Conservation (phyloP, 2,797 vertebrate genomes). For the Lutjanus campechanus region DNA sequence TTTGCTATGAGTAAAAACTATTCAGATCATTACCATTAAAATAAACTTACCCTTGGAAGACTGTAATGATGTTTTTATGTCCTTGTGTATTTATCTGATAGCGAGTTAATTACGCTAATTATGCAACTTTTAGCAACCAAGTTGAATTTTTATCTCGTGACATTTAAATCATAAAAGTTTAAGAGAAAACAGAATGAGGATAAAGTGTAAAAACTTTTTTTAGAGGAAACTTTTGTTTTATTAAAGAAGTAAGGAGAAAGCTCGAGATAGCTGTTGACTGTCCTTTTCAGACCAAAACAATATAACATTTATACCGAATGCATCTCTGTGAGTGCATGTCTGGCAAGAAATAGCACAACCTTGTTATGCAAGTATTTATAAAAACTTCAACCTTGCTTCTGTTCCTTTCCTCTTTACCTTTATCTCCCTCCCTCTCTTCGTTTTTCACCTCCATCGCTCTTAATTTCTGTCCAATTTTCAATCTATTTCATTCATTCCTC, state of each 20-base stretch:
- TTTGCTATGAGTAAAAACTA: no score
- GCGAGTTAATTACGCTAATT: no score
- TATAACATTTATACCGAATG: background rate
- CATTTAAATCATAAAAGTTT: background rate
- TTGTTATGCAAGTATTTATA: conserved; percentile 10
- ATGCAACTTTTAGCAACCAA: no score
- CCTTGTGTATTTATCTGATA: no score
- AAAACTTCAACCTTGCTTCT: conserved; percentile 21
- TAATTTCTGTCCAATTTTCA: conserved; percentile 30
- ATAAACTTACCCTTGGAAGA: no score
- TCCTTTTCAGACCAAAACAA: conserved; percentile 1
- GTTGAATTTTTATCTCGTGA: no score
- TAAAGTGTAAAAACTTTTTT: background rate
- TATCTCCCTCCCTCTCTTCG: background rate
- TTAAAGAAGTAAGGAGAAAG: background rate
- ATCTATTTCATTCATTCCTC: conserved; percentile 29
- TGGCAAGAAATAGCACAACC: background rate
- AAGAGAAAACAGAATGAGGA: background rate
- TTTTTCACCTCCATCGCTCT: conserved; percentile 16
- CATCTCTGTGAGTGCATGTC: background rate
- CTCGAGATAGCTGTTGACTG: background rate
- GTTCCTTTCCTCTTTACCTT: conserved; percentile 17
- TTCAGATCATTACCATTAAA: no score
- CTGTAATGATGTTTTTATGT: no score
- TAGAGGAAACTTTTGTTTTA: background rate